A percentile compares a stretch with the other conserved stretches of the same genome.
Evolutionary conservation across 2,797 vertebrate species (phyloP).

Genomic region (Distichodus sexfasciatus): DNA sequence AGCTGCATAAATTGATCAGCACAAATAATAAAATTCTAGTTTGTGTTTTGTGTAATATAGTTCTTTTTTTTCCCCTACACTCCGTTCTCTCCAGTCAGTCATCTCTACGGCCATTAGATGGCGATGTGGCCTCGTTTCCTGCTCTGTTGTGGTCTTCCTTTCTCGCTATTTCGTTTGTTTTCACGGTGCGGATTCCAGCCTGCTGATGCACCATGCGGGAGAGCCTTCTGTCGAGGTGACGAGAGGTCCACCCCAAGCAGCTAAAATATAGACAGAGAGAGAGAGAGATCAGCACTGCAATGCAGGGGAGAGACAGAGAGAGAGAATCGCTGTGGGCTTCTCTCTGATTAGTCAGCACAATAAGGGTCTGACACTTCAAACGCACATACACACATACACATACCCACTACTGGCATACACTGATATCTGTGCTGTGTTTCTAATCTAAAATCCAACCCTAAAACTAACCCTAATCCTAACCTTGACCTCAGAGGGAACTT

Average conservation of each 20-base stretch:
- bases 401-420: background rate
- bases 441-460: too few relatives aligned
- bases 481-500: too few relatives aligned
- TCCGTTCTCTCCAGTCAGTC: too few relatives aligned
- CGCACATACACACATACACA: background rate
- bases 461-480: too few relatives aligned
- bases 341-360: constrained; percentile 23
- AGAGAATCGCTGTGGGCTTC: constrained; percentile 6
- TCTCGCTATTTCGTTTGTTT: background rate
- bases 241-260: constrained; percentile 32
- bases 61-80: too few relatives aligned
- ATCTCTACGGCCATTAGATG: constrained; percentile 21
- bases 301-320: constrained; percentile 35
- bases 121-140: background rate
- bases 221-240: constrained; percentile 48
- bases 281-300: constrained; percentile 43
- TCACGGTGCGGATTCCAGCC: constrained; percentile 26
- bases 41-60: too few relatives aligned
- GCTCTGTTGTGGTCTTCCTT: background rate
- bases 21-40: too few relatives aligned
- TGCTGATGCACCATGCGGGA: constrained; percentile 47
- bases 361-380: background rate
- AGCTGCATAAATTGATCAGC: too few relatives aligned
- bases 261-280: constrained; percentile 9
- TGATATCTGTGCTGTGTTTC: too few relatives aligned